Percentiles rank a stretch among this genome's conserved stretches.
Conservation (phyloP, 2,113 vertebrate species). For the Oryzias javanicus region DNA sequence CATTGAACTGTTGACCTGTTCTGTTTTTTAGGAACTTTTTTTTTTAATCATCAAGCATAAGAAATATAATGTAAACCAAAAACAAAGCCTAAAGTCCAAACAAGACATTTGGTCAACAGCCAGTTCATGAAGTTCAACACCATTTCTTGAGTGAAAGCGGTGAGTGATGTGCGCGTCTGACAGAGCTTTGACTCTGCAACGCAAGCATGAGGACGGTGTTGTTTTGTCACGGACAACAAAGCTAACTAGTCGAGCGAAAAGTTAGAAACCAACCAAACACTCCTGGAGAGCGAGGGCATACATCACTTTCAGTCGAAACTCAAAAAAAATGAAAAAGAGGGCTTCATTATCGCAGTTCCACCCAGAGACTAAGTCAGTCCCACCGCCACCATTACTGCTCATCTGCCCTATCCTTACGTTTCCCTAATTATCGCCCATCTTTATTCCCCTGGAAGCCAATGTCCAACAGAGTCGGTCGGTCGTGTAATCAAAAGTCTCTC, state of each 20-base stretch:
- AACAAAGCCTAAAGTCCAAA: no score
- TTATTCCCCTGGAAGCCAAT: constrained; percentile 61
- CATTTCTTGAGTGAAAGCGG: no score
- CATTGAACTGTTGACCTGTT: no score
- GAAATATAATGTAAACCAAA: no score
- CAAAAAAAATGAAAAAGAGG: constrained; percentile 10
- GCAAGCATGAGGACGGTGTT: no score
- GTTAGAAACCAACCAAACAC: no score
- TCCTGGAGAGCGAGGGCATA: constrained; percentile 7
- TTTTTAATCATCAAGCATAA: no score
- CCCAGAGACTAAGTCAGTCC: constrained; percentile 40
- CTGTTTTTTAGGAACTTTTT: no score
- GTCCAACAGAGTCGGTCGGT: constrained; percentile 66
- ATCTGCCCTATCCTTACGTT: constrained; percentile 44
- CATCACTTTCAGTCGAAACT: constrained; percentile 42
- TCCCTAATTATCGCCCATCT: constrained; percentile 65
- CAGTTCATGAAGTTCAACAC: no score
- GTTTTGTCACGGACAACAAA: constrained; percentile 26
- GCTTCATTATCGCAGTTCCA: constrained; percentile 55
- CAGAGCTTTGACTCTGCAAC: no score
- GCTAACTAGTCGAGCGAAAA: constrained; percentile 4
- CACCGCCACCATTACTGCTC: constrained; percentile 27
- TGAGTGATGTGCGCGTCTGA: no score
- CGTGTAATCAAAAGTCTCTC: constrained; percentile 67
- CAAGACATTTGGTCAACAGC: no score